Conservation (phyloP, 2,797 vertebrate species). For the Phylloscopus collybita region DNA sequence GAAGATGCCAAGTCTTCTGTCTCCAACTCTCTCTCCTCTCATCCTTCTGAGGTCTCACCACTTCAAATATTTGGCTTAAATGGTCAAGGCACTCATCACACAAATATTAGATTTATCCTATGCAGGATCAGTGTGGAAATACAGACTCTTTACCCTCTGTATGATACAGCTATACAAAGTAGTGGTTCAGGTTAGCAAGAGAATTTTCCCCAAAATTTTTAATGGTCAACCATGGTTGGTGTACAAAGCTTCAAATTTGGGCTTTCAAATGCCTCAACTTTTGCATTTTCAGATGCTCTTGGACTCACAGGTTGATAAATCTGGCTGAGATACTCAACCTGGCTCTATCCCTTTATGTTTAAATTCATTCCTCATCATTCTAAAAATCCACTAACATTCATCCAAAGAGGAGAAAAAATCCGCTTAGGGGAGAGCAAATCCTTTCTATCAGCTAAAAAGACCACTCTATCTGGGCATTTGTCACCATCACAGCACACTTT, state of each 20-base stretch:
- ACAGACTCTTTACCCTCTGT: not conserved
- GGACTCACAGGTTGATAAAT: not conserved
- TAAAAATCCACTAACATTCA: not conserved
- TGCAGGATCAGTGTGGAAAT: not conserved
- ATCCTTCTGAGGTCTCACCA: not conserved
- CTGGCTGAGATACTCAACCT: not conserved
- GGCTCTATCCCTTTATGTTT: not conserved
- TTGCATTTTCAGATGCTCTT: not conserved
- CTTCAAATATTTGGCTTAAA: not conserved
- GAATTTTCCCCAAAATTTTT: not conserved
- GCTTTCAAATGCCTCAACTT: not conserved
- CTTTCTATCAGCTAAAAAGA: not conserved
- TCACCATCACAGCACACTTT: not conserved
- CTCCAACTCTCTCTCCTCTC: not conserved
- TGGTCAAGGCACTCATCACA: not conserved
- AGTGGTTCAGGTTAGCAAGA: not conserved
- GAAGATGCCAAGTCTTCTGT: not conserved
- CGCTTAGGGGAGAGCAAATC: not conserved
- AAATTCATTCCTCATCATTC: not conserved
- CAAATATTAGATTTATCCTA: not conserved
- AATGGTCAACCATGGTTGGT: not conserved
- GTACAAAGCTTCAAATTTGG: not conserved
- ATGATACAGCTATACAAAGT: not conserved
- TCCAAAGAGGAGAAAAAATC: not conserved
- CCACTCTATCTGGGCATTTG: not conserved